These are phyloP conservation scores for Heterochromis multidens DNA, from an alignment of 2,113 vertebrate species.

Conservation along the genomic window DNA sequence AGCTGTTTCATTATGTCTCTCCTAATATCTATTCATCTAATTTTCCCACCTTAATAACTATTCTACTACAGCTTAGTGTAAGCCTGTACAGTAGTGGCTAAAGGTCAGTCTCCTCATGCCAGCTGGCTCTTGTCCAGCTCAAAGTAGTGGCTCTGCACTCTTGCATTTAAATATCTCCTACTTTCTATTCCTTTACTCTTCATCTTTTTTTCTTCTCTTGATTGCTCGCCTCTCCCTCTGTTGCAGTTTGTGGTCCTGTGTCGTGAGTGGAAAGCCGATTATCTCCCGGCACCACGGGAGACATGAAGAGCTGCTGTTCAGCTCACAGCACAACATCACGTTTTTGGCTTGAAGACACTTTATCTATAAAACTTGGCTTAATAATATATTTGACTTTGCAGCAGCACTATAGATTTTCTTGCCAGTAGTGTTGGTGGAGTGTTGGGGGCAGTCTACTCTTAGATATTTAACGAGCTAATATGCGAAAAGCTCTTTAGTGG, in stretches of 20 bases:
- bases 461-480: not conserved
- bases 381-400: not conserved
- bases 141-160: not conserved
- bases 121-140: slow-evolving; percentile 22
- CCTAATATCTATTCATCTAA: not conserved
- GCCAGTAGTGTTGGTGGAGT: too few relatives aligned
- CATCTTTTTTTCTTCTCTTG: not conserved
- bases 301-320: not conserved
- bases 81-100: not conserved
- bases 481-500: not conserved
- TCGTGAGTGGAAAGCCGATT: not conserved
- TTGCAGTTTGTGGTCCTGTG: not conserved
- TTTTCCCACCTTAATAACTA: not conserved
- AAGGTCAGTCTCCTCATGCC: slow-evolving; percentile 1
- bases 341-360: not conserved
- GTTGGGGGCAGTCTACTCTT: not conserved
- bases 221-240: not conserved
- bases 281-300: not conserved
- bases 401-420: not conserved
- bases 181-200: not conserved
- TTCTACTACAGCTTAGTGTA: not conserved
- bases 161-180: not conserved
- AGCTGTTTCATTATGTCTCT: rapidly evolving
- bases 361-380: not conserved
- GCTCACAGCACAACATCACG: not conserved